Evolutionary conservation across 1,140 invertebrate species (phyloP), one percentile per base, ranked within the genome.

Genomic region (Streblospio benedicti): DNA sequence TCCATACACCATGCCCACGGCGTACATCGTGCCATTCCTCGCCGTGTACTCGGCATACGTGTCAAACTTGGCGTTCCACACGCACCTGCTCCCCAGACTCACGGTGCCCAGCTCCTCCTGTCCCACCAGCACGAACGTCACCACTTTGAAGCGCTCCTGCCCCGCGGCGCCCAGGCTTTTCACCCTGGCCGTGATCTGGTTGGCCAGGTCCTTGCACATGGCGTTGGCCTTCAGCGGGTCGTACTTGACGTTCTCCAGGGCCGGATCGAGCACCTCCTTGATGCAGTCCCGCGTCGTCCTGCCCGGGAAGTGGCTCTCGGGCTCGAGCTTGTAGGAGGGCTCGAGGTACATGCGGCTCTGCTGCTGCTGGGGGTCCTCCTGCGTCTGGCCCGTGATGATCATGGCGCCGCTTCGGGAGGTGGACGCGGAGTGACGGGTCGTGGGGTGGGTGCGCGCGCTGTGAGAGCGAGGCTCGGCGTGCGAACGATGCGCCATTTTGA

Each of bases 11-110:
- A 62, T 61, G n/a, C 63, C 69, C 14, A 65, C 62, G 20, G 64
- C 64, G 33, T 63, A 71, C 12, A 71, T 43, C 18, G 67, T 59
- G 33, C 51, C 56, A 47, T 70, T 73, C 28, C 66, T 58, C 59
- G 62, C 72, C 1, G 63, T 64, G 16, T 62, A 61, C 23, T 65
- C 60, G 30, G 70, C 65, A 57, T 66, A 72, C 31, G 57, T 73
- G 62, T 73, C 71, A 28, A 66, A 58, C 18, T 69, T 67, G 2
- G 56, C 60, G 55, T 73, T 67, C 67, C 69, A 72, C 5, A 70
- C 55, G 54, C 65, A 73, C 14, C 70, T 59, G 51, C 70, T 71
- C 1, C 67, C 68, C 12, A 69, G 62, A 28, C 60, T 64, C 14
- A 72, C 61, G 9, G 67, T 60, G 43, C 70, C 68, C 35, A 68